phyloP scores from a whole-genome alignment of 2,888 invertebrate species.

The Drosophila quinaria region DNA sequence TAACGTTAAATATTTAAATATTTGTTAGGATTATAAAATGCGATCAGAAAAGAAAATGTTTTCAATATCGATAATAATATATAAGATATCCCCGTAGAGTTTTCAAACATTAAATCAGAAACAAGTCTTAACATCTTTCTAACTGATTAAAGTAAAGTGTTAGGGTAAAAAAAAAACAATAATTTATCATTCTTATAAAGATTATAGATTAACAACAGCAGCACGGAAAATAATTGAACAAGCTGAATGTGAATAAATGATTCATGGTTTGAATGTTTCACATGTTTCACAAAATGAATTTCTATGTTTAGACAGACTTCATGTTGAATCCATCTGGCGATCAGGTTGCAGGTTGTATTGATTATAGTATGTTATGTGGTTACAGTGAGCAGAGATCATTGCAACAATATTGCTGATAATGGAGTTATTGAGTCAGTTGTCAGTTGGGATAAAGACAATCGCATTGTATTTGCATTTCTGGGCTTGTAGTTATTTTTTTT shows the following conservation, averaged over 20 bases:
- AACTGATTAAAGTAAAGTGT: constrained; percentile 10
- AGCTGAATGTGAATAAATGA: constrained; percentile 13
- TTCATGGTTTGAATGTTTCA: constrained; percentile 7
- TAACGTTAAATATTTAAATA: no score
- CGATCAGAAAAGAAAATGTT: no score
- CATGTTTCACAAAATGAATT: neutral
- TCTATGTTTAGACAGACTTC: constrained; percentile 24
- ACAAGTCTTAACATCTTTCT: neutral
- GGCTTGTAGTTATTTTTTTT: neutral
- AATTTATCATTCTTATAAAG: constrained; percentile 19
- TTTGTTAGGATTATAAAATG: no score
- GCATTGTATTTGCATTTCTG: constrained; percentile 26
- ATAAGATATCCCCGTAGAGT: no score
- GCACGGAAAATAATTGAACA: neutral
- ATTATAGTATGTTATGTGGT: neutral
- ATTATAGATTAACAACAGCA: constrained; percentile 4
- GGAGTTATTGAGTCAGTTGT: constrained; percentile 10
- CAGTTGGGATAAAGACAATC: constrained; percentile 20
- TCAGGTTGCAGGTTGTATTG: constrained; percentile 12
- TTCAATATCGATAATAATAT: no score
- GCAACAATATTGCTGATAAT: constrained; percentile 23
- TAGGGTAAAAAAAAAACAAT: neutral
- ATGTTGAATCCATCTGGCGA: constrained; percentile 23
- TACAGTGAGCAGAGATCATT: constrained; percentile 28
- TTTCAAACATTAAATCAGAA: no score